Evolutionary conservation across 2,888 invertebrate genomes (phyloP).

Genomic region (Ormyrus thymus): DNA sequence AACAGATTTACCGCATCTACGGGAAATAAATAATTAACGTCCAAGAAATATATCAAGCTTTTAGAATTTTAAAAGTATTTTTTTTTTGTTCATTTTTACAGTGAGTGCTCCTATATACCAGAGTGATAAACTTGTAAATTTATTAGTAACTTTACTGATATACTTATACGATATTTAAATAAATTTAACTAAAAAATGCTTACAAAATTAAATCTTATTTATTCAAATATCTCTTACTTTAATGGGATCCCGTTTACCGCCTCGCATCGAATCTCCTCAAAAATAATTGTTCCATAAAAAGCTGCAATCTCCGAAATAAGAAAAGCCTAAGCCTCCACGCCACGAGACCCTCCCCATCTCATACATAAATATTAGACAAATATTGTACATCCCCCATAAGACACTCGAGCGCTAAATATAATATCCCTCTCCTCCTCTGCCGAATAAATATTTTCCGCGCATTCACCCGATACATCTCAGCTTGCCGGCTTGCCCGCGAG

Average conservation of each 20-base stretch:
- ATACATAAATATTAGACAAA: slow-evolving; percentile 55
- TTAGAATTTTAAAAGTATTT: too few species aligned
- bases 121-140: too few species aligned
- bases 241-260: too few species aligned
- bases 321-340: not conserved
- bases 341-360: slow-evolving; percentile 34
- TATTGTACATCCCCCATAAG: slow-evolving; percentile 24
- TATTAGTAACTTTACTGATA: too few species aligned
- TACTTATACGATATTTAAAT: too few species aligned
- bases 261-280: not conserved
- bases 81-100: too few species aligned
- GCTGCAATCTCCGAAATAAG: slow-evolving; percentile 11
- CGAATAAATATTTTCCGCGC: slow-evolving; percentile 34
- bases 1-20: not conserved
- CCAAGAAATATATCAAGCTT: too few species aligned
- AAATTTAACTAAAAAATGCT: too few species aligned
- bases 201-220: too few species aligned
- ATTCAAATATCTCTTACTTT: too few species aligned
- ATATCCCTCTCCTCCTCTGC: slow-evolving; percentile 5
- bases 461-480: slow-evolving; percentile 29
- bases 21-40: not conserved
- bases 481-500: slow-evolving; percentile 5
- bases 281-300: slow-evolving; percentile 6
- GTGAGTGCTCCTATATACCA: too few species aligned
- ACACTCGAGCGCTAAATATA: slow-evolving; percentile 11